A percentile compares a stretch with the other conserved stretches of the same genome.
phyloP scores from a whole-genome alignment of 2,113 vertebrate species.

The Passer domesticus region DNA sequence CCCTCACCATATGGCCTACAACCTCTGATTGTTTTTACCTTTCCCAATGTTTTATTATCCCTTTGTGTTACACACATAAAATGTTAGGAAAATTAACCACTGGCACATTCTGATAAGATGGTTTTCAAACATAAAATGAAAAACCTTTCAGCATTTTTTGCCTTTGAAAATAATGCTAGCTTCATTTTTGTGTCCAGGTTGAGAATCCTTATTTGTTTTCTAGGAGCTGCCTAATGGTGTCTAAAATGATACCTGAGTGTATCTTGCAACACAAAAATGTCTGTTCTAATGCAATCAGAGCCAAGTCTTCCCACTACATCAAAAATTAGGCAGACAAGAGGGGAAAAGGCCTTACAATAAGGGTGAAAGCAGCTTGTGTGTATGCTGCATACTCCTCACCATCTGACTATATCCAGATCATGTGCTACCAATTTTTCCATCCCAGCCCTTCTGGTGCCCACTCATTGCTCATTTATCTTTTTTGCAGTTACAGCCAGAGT shows the following conservation, averaged over 20 bases:
- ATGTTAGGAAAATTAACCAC: constrained; percentile 34
- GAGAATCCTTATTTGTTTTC: neutral
- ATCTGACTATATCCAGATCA: neutral
- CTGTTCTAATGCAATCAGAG: neutral
- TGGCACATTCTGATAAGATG: neutral
- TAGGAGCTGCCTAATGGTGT: neutral
- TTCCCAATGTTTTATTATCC: constrained; percentile 17
- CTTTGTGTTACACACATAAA: neutral
- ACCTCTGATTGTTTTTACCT: constrained; percentile 37
- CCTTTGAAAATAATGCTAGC: neutral
- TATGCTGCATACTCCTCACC: neutral
- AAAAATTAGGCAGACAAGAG: neutral
- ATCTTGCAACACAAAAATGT: neutral
- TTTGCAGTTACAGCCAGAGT: neutral
- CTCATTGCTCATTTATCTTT: neutral
- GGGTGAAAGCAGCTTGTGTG: neutral
- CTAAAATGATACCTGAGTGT: neutral
- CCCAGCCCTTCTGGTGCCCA: neutral
- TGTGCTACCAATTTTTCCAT: neutral
- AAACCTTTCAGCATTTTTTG: neutral
- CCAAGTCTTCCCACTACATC: neutral
- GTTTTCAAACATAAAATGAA: constrained; percentile 9
- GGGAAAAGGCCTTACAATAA: neutral
- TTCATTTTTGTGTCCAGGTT: neutral
- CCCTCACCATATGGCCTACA: constrained; percentile 47